These are phyloP conservation scores for Cryptotis parvus DNA, from an alignment of 2,113 vertebrate genomes.

Conservation along the genomic window DNA sequence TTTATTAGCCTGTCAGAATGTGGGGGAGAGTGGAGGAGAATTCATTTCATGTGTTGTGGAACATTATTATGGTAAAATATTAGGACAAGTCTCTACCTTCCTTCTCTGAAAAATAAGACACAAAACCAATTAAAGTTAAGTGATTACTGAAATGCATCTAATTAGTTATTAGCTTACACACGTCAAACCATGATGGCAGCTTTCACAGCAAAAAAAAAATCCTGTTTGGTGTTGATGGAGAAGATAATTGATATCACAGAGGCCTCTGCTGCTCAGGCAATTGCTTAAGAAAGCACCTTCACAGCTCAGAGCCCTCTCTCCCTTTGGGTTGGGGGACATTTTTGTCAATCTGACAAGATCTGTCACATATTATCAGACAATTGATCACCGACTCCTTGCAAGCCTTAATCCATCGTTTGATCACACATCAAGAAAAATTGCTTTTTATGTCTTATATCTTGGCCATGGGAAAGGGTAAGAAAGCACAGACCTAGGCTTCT, in stretches of 20 bases:
- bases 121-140: constrained; percentile 84
- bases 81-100: constrained; percentile 80
- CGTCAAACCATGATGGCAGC: constrained; percentile 64
- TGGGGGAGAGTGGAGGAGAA: constrained; percentile 74
- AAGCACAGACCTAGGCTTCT: constrained; percentile 41
- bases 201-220: constrained; percentile 62
- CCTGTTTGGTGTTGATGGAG: constrained; percentile 63
- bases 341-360: constrained; percentile 69
- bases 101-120: constrained; percentile 84
- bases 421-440: constrained; percentile 73
- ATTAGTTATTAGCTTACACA: constrained; percentile 84
- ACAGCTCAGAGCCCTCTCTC: constrained; percentile 72
- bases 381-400: constrained; percentile 65
- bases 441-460: constrained; percentile 49
- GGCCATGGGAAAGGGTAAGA: not conserved
- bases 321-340: constrained; percentile 59
- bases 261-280: constrained; percentile 37
- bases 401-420: constrained; percentile 73
- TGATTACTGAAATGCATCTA: constrained; percentile 81
- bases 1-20: constrained; percentile 85
- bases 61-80: constrained; percentile 84
- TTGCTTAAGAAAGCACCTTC: constrained; percentile 71
- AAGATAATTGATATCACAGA: constrained; percentile 47
- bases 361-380: constrained; percentile 71
- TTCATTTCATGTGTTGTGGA: constrained; percentile 76